phyloP scores from a whole-genome alignment of 64 coral and sea anemone species.

The Astreopora myriophthalma region DNA sequence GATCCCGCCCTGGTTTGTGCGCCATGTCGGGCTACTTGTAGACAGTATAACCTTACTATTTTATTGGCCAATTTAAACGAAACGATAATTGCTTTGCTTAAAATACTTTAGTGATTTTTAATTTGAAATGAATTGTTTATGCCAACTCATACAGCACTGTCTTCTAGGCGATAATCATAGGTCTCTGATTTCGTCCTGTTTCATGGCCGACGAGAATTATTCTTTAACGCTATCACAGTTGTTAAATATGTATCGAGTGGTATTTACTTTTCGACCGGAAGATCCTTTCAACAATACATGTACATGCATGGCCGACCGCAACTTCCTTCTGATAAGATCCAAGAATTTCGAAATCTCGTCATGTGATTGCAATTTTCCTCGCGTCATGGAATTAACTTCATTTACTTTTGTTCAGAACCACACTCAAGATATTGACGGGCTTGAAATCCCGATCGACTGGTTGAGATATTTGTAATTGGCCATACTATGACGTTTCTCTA shows the following conservation, averaged over 20 bases:
- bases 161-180: background rate
- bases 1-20: background rate
- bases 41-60: background rate
- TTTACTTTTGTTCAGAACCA: background rate
- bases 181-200: background rate
- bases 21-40: background rate
- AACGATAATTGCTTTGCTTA: background rate
- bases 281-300: background rate
- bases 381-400: background rate
- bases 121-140: background rate
- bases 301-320: background rate
- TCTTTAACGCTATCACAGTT: background rate
- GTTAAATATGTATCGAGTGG: background rate
- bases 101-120: background rate
- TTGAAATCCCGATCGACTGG: background rate
- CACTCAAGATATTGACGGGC: background rate
- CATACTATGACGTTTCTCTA: background rate
- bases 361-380: background rate
- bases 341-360: background rate
- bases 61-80: slow-evolving; percentile 23
- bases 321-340: slow-evolving; percentile 19
- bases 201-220: background rate
- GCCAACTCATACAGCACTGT: background rate
- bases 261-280: slow-evolving; percentile 13
- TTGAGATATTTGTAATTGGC: background rate